A percentile compares a stretch with the other conserved stretches of the same genome.
Conservation (phyloP, 2,797 vertebrate species). For the Lophura swinhoii region DNA sequence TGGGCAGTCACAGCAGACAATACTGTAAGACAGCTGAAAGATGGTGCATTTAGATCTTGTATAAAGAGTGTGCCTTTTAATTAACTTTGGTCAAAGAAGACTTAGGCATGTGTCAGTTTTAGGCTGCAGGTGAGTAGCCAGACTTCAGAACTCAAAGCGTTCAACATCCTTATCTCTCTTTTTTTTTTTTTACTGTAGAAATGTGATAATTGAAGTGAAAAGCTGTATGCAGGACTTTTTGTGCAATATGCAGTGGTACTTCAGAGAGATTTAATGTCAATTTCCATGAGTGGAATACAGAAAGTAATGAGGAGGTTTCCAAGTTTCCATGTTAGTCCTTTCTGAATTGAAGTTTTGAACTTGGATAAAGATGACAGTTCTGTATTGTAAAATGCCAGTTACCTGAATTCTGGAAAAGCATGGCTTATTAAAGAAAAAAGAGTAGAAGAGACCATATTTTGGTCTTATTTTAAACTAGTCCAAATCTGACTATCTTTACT, state of each 20-base stretch:
- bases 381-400: background rate
- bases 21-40: constrained; percentile 28
- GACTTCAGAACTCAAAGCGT: constrained; percentile 11
- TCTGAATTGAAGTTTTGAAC: background rate
- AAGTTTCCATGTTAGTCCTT: background rate
- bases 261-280: background rate
- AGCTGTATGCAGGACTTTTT: background rate
- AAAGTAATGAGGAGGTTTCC: background rate
- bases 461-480: background rate
- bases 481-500: background rate
- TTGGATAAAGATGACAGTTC: background rate
- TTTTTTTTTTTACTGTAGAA: background rate
- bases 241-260: background rate
- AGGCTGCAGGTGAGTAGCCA: background rate
- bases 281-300: background rate
- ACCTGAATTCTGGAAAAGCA: background rate
- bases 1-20: background rate
- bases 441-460: background rate
- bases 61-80: constrained; percentile 12
- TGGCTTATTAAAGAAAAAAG: background rate
- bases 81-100: constrained; percentile 20
- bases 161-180: constrained; percentile 1
- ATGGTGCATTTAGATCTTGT: constrained; percentile 56
- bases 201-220: background rate
- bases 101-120: constrained; percentile 35